Base-by-base conservation (phyloP, 2,113 vertebrate species). In the Malurus elegans region DNA sequence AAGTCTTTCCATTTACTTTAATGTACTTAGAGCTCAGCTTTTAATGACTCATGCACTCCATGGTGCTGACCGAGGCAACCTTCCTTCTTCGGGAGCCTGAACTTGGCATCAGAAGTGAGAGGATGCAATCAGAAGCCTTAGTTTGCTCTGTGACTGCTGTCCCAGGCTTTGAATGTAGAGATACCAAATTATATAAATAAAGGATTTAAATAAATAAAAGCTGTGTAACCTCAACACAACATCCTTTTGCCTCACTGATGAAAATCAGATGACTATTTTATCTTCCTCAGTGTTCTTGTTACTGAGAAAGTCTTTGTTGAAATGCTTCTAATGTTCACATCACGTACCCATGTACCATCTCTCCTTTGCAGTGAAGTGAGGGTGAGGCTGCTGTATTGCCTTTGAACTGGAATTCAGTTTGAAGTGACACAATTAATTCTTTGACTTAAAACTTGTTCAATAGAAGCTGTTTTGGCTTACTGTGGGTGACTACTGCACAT, bases 1-100 rank as follows among this genome's bases (percentile, higher is more conserved):
- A 84, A 95, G 75, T 73, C 69, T 93, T 94, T 95, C 95, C 83
- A 48, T 76, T 75, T 88, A 61, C 53, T 73, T 94, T 18, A 54
- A n/a, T 13, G 54, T 58, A 34, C 78, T 92, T 71, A 45, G 45
- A 61, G 54, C 61, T 92, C 54, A 45, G 73, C 70, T 92, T 78
- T 40, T 79, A 79, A 20, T 95, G 84, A 89, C 65, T 93, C 84
- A 81, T 18, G 2, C 28, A 9, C 53, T 58, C 80, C 8, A 6
- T 31, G 45, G 54, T 91, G 91, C 91, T 95, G 90, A 88, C 78
- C 17, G 3, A 79, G 73, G 57, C 78, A 84, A 66, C 78, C 45
- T 75, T 34, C 53, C 34, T 84, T 81, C 73, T 69, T 84, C 36
- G 61, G 69, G 34, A 93, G 28, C n/a, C 36, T 95, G 76, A 45